phyloP scores from a whole-genome alignment of 1,140 invertebrate genomes.

The Mercenaria mercenaria region DNA sequence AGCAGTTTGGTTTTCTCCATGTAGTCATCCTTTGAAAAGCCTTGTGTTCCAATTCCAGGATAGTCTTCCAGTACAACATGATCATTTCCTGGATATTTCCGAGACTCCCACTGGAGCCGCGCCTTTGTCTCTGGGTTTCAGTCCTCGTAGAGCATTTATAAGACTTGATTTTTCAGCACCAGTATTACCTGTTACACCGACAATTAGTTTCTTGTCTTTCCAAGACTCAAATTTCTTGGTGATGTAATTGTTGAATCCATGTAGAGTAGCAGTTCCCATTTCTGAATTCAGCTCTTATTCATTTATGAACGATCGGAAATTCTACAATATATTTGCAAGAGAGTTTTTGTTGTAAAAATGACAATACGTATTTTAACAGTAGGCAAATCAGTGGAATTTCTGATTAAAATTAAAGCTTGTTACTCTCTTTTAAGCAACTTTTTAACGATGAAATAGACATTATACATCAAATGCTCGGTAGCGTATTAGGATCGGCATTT shows the following conservation, averaged over 20 bases:
- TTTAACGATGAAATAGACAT: too few relatives aligned
- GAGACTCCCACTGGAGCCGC: not conserved
- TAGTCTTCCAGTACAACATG: not conserved
- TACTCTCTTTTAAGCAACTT: not conserved
- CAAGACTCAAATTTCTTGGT: not conserved
- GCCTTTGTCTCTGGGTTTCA: not conserved
- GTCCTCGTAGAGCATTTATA: not conserved
- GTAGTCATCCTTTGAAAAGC: not conserved
- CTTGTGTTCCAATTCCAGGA: not conserved
- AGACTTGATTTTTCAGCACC: constrained; percentile 16
- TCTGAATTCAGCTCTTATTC: not conserved
- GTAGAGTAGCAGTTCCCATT: not conserved
- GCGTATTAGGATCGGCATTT: too few relatives aligned
- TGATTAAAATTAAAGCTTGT: not conserved
- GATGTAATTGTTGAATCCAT: not conserved
- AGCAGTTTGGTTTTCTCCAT: not conserved
- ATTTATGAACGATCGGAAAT: not conserved
- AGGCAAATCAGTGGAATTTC: not conserved
- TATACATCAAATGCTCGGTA: too few relatives aligned
- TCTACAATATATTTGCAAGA: not conserved
- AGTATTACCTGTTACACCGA: not conserved
- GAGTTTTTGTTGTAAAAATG: too few relatives aligned
- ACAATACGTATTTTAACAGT: too few relatives aligned
- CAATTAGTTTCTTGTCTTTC: not conserved
- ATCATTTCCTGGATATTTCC: not conserved